Conservation (phyloP, 1,140 invertebrate genomes). For the Potamilus streckersoni region DNA sequence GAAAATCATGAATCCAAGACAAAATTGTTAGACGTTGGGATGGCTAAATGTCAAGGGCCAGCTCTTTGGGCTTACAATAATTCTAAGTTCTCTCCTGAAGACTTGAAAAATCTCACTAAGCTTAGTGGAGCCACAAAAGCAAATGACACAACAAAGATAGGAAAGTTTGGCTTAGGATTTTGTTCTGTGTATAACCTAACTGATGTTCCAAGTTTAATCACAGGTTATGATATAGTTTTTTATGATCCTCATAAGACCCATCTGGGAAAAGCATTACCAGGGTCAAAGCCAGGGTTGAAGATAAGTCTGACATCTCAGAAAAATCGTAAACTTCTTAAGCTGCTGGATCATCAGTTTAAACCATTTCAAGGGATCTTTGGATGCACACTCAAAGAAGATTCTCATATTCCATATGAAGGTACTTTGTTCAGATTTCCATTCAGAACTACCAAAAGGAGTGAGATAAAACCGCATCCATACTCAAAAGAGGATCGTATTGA, state of each 20-base stretch:
- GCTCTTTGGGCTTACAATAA: slow-evolving; percentile 53
- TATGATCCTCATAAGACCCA: slow-evolving; percentile 60
- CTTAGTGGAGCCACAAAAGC: slow-evolving; percentile 56
- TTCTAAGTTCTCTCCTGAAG: slow-evolving; percentile 40
- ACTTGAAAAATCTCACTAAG: slow-evolving; percentile 48
- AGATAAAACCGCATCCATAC: slow-evolving; percentile 51
- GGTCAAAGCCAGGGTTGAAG: slow-evolving; percentile 13
- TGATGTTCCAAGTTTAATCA: slow-evolving; percentile 59
- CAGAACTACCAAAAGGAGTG: slow-evolving; percentile 48
- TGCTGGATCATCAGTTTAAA: slow-evolving; percentile 20
- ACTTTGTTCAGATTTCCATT: slow-evolving; percentile 61
- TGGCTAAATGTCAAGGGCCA: slow-evolving; percentile 47
- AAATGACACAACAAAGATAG: slow-evolving; percentile 49
- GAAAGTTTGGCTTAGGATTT: slow-evolving; percentile 60
- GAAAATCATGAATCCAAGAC: slow-evolving; percentile 37
- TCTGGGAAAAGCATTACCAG: slow-evolving; percentile 29
- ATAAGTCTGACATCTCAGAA: slow-evolving; percentile 23
- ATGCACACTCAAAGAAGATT: slow-evolving; percentile 31
- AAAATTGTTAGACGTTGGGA: slow-evolving; percentile 44
- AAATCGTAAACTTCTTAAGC: slow-evolving; percentile 10
- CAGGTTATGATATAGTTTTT: slow-evolving; percentile 48
- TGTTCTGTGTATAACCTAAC: slow-evolving; percentile 62
- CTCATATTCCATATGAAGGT: slow-evolving; percentile 31
- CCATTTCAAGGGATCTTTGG: slow-evolving; percentile 54
- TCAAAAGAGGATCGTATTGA: slow-evolving; percentile 42